Base-by-base conservation (phyloP, 30 jellyfish, hydroid and myxozoan genomes). In the Clytia hemisphaerica region DNA sequence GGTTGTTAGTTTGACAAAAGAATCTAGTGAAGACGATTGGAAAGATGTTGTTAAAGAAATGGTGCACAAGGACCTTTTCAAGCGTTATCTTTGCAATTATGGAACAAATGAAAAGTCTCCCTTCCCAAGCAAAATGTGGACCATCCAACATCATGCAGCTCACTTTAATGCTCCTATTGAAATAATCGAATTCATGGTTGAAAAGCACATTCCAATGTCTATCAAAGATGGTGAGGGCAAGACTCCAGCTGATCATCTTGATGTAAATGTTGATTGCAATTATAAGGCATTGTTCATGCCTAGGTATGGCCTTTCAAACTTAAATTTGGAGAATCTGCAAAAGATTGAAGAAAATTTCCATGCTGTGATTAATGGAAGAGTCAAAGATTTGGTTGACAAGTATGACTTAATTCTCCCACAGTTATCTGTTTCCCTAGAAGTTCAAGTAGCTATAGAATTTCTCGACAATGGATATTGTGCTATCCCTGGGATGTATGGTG, bases 111-210 rank as follows among this genome's bases (percentile, higher is more conserved):
- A 65, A 3, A 28, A 18, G 18, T 10, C 32, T 27, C 26, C 9
- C 14, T 65, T 65, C 44, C 78, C 78, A 2, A 22, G 71, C 5
- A 35, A 37, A 24, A 5, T 35, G 2, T 65, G 78, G 78, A 65
- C 78, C 37, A 30, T 65, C 44, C 24, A 30, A 36, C 78, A 65
- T 44, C 78, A 65, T 36, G 78, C 65, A 22, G 78, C 61, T 35
- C 44, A 36, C 44, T 45, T 37, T 45, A 36, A 65, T 6, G 78
- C 78, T 19, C 78, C 78, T 7, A 65, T 65, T 9, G 24, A 4
- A 7, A 67, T 65, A 14, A 14, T 65, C 12, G 65, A 65, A 57
- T 35, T 37, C 34, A 65, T 37, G 37, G 44, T 7, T 28, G 26
- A 24, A 1, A 65, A 65, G 4, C 9, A 18, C 32, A 36, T 65